Evolutionary conservation across 2,888 invertebrate genomes (phyloP).

Genomic region (Drosophila meridiana): DNA sequence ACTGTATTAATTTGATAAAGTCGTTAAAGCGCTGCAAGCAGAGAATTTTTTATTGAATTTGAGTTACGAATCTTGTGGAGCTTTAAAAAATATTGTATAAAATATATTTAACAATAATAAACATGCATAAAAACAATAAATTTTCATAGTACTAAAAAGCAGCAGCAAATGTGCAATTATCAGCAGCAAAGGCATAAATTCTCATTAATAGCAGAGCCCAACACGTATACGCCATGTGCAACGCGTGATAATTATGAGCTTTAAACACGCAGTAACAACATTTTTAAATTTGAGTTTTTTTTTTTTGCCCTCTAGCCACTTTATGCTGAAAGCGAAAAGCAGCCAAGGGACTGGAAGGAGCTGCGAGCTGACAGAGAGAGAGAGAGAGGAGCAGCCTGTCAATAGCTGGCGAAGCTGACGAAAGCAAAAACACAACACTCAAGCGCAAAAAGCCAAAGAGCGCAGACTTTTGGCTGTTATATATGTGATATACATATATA

Average conservation of each 20-base stretch:
- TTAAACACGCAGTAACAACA: slow-evolving; percentile 59
- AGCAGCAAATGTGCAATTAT: slow-evolving; percentile 63
- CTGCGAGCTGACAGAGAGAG: slow-evolving; percentile 13
- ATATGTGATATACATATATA: slow-evolving; percentile 6
- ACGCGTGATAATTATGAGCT: slow-evolving; percentile 70
- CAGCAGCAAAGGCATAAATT: slow-evolving; percentile 68
- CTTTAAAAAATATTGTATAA: slow-evolving; percentile 1
- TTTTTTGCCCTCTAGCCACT: background rate
- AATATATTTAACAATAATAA: slow-evolving; percentile 52
- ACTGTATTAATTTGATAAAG: slow-evolving; percentile 37
- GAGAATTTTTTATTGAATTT: slow-evolving; percentile 17
- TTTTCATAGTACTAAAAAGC: slow-evolving; percentile 49
- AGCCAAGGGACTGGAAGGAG: slow-evolving; percentile 2
- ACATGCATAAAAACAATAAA: slow-evolving; percentile 71
- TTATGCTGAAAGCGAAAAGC: slow-evolving; percentile 37
- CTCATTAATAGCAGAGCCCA: slow-evolving; percentile 54
- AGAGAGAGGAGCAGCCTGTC: slow-evolving; percentile 42
- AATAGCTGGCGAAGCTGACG: slow-evolving; percentile 53
- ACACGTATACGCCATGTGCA: slow-evolving; percentile 63
- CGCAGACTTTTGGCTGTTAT: slow-evolving; percentile 41
- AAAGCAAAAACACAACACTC: slow-evolving; percentile 46
- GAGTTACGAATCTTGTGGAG: slow-evolving; percentile 13
- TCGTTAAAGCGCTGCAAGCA: slow-evolving; percentile 52
- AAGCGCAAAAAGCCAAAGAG: slow-evolving; percentile 39
- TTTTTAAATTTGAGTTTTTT: slow-evolving; percentile 21